These are phyloP conservation scores for Metalampra italica DNA, from an alignment of 2,888 invertebrate genomes.

Conservation along the genomic window DNA sequence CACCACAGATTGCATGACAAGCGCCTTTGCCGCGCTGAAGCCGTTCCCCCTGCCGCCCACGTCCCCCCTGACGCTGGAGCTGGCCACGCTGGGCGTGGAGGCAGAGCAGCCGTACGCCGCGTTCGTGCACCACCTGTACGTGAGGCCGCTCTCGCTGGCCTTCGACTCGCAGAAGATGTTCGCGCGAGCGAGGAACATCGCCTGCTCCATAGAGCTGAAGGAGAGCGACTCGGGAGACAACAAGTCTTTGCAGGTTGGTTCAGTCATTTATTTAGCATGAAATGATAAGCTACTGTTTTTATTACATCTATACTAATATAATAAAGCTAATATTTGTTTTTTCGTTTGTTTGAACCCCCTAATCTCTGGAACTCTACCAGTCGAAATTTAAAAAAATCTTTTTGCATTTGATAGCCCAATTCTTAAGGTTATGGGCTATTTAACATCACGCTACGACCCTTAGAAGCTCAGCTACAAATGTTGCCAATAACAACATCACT, in stretches of 20 bases:
- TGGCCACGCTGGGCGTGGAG: conserved; percentile 88
- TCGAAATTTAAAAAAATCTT: too few species aligned
- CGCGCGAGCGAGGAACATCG: conserved; percentile 95
- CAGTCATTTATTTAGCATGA: background rate
- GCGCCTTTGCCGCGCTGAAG: conserved; percentile 89
- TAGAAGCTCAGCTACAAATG: too few species aligned
- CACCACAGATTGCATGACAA: conserved; percentile 87
- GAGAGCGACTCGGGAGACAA: conserved; percentile 84
- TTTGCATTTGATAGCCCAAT: too few species aligned
- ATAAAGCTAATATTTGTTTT: too few species aligned
- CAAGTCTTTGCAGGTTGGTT: conserved; percentile 82
- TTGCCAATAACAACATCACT: too few species aligned
- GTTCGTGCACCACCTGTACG: conserved; percentile 93
- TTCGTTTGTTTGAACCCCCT: too few species aligned
- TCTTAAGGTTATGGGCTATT: too few species aligned
- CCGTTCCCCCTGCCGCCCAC: conserved; percentile 91
- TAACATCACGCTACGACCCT: too few species aligned
- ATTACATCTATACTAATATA: too few species aligned
- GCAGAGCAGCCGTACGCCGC: conserved; percentile 89
- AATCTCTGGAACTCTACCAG: too few species aligned
- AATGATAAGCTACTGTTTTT: too few species aligned
- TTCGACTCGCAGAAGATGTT: conserved; percentile 96
- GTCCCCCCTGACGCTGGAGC: conserved; percentile 87
- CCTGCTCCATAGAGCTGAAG: conserved; percentile 92
- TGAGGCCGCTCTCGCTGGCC: conserved; percentile 91